Percentiles rank a stretch among this genome's conserved stretches.
Conservation (phyloP, 92 coral and sea anemone genomes). For the Heliopora coerulea region DNA sequence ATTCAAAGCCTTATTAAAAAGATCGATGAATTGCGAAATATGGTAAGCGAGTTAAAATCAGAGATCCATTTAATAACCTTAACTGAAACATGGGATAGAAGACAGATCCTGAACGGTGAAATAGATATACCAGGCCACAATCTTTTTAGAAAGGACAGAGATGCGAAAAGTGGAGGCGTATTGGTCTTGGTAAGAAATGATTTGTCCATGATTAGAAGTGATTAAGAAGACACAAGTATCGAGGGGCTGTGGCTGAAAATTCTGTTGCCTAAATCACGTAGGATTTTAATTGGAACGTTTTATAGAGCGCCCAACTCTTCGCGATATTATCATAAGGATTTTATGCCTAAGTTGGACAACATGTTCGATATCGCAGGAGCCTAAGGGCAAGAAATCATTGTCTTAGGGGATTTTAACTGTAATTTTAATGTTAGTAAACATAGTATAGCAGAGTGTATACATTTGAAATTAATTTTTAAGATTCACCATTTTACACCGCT, state of each 20-base stretch:
- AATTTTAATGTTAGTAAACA: background rate
- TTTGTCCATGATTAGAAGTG: conserved; percentile 25
- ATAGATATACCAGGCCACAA: conserved; percentile 34
- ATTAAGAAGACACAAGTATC: conserved; percentile 22
- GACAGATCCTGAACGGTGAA: conserved; percentile 37
- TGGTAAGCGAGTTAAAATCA: no score
- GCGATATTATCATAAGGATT: conserved; percentile 44
- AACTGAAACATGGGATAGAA: conserved; percentile 15
- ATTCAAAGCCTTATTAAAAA: no score
- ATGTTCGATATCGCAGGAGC: no score
- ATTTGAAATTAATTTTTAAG: conserved; percentile 22
- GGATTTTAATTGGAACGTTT: conserved; percentile 48
- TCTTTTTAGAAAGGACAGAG: conserved; percentile 46
- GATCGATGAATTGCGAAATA: no score
- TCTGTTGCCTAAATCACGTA: conserved; percentile 38
- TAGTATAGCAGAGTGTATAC: conserved; percentile 25
- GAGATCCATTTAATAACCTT: no score
- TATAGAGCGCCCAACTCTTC: conserved; percentile 52
- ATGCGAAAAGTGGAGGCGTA: conserved; percentile 14
- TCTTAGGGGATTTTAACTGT: no score
- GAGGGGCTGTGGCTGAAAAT: conserved; percentile 41
- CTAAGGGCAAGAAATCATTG: no score
- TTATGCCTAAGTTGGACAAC: background rate
- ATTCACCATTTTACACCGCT: conserved; percentile 7
- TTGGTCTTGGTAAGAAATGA: conserved; percentile 41